Percentiles rank a stretch among this genome's conserved stretches.
phyloP scores from a whole-genome alignment of 2,888 invertebrate genomes.

The Andrena bucephala region DNA sequence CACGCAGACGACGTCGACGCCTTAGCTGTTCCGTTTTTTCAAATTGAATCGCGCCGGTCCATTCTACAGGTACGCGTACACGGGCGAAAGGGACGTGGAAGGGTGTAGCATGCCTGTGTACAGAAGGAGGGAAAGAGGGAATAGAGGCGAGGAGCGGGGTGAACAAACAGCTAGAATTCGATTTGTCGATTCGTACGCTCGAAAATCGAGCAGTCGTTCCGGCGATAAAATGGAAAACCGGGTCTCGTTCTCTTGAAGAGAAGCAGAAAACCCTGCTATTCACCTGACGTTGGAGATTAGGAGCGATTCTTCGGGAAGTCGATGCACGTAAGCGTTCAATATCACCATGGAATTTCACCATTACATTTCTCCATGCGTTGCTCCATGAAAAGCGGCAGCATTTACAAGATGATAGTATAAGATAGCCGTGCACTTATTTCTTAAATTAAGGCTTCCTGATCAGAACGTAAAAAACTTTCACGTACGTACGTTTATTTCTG shows the following conservation, averaged over 20 bases:
- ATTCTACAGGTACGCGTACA: conserved; percentile 40
- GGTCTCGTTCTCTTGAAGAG: conserved; percentile 11
- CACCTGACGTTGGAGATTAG: conserved; percentile 56
- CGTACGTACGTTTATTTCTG: not conserved
- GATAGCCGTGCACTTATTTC: too few relatives aligned
- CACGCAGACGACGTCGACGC: conserved; percentile 27
- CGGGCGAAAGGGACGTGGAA: conserved; percentile 36
- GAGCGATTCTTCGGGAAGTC: conserved; percentile 49
- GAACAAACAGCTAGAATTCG: conserved; percentile 73
- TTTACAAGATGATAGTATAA: too few relatives aligned
- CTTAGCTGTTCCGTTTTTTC: conserved; percentile 65
- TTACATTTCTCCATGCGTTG: too few relatives aligned
- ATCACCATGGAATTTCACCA: too few relatives aligned
- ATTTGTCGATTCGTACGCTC: conserved; percentile 70
- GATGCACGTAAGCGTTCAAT: conserved; percentile 28
- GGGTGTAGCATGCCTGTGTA: conserved; percentile 38
- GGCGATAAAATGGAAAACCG: conserved; percentile 55
- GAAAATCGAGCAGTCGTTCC: conserved; percentile 69
- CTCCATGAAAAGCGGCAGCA: too few relatives aligned
- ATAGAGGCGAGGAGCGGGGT: conserved; percentile 24
- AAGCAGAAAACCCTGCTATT: conserved; percentile 38
- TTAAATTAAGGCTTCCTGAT: too few relatives aligned
- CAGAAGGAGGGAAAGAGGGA: conserved; percentile 44
- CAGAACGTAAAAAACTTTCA: too few relatives aligned
- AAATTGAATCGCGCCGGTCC: conserved; percentile 66